Base-by-base conservation (phyloP, 1,140 invertebrate genomes). In the Diorhabda carinulata region DNA sequence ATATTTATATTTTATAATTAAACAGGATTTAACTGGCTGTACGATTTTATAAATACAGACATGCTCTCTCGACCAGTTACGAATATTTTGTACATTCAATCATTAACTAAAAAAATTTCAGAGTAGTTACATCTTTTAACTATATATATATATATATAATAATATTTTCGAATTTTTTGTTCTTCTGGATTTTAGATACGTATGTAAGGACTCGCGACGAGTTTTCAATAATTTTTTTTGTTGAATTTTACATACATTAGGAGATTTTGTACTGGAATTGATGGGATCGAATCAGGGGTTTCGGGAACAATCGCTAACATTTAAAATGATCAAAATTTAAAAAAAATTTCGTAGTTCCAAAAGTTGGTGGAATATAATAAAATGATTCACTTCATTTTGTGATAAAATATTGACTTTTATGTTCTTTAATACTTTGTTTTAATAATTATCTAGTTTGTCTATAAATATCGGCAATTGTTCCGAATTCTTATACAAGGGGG, bases 1-100 rank as follows among this genome's bases (percentile, higher is more conserved):
- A 81, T 79, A 79, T 78, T 79, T 81, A 80, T 80, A 79, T 80
- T 81, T 81, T 77, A 80, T 81, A 78, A 78, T 81, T 80, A 80
- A 81, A 81, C 79, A 79, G 77, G 78, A 73, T 78, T 78, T 71
- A 81, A 81, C 78, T 81, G 79, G 79, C 76, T 79, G 75, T 76
- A 77, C 74, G 73, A 71, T 73, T 79, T 79, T 79, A 79, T 79
- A 78, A 77, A 79, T 78, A 80, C 78, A 81, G 72, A 78, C 72
- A 75, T 74, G 72, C 71, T 77, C 74, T 66, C 64, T 70, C 74
- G 71, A 68, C 77, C 77, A 78, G 77, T 80, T 78, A 79, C 76
- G 78, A 78, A 78, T 78, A 72, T 77, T 78, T 79, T 80, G 76
- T 80, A 79, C 78, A 79, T 78, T 75, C 64, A 77, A 75, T 71